phyloP scores from a whole-genome alignment of 2,888 invertebrate species.

The Tetragnatha montana region DNA sequence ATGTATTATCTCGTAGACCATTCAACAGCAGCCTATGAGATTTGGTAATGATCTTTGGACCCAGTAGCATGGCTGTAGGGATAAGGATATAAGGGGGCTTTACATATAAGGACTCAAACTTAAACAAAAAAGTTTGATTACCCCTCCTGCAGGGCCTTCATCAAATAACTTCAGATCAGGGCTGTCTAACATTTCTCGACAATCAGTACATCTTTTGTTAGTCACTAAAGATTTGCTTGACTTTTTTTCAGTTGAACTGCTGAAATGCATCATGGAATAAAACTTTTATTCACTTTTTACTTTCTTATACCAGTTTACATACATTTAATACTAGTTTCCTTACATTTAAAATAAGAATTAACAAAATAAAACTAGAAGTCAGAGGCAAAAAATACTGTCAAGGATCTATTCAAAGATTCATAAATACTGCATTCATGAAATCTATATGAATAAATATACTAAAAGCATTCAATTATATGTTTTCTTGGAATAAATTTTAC shows the following conservation, averaged over 20 bases:
- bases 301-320: too few species aligned
- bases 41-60: too few species aligned
- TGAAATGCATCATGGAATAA: not conserved
- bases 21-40: too few species aligned
- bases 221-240: not conserved
- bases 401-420: not conserved
- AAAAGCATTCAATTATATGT: not conserved
- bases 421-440: not conserved
- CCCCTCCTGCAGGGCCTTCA: slow-evolving; percentile 86
- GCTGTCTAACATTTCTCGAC: slow-evolving; percentile 78
- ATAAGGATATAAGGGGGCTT: too few species aligned
- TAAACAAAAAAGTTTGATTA: slow-evolving; percentile 67
- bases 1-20: too few species aligned
- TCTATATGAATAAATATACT: too few species aligned
- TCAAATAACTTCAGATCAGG: slow-evolving; percentile 80
- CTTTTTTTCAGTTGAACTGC: not conserved
- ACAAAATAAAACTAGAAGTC: too few species aligned
- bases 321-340: too few species aligned
- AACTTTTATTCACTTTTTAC: too few species aligned
- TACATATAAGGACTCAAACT: not conserved
- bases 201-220: slow-evolving; percentile 77
- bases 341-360: too few species aligned
- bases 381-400: not conserved
- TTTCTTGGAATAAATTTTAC: too few species aligned
- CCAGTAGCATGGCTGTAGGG: too few species aligned